These are phyloP conservation scores for Arion vulgaris DNA, from an alignment of 1,140 invertebrate species.

Conservation along the genomic window DNA sequence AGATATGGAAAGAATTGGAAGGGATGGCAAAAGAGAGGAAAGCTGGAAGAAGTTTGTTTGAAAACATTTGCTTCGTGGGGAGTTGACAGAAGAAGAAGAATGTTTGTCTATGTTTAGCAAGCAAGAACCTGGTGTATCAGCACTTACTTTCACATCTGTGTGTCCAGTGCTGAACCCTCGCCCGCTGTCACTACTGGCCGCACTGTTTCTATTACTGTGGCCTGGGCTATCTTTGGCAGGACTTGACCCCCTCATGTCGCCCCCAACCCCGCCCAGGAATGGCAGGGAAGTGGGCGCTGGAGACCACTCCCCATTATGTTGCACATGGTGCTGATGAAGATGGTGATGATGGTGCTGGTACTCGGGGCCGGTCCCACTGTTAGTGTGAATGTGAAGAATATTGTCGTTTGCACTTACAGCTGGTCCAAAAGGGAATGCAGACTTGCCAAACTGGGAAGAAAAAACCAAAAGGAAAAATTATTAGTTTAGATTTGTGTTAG, in stretches of 20 bases:
- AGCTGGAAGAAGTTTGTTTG: no score
- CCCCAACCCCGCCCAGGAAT: slow-evolving; percentile 30
- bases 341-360: not conserved
- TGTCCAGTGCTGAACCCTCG: slow-evolving; percentile 80
- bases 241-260: slow-evolving; percentile 79
- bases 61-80: no score
- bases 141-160: slow-evolving; percentile 55
- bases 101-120: no score
- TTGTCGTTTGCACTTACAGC: slow-evolving; percentile 2
- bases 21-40: no score
- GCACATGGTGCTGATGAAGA: not conserved
- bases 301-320: slow-evolving; percentile 48
- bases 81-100: no score
- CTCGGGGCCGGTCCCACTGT: not conserved
- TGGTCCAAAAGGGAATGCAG: slow-evolving; percentile 21
- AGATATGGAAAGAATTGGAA: no score
- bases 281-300: slow-evolving; percentile 24
- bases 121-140: no score
- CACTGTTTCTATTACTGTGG: slow-evolving; percentile 84
- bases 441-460: slow-evolving; percentile 32
- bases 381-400: not conserved
- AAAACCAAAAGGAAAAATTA: not conserved
- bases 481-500: not conserved
- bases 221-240: slow-evolving; percentile 89
- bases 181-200: slow-evolving; percentile 92